A percentile compares a stretch with the other conserved stretches of the same genome.
Evolutionary conservation across 2,113 vertebrate genomes (phyloP).

Genomic region (Terrapene triunguis): DNA sequence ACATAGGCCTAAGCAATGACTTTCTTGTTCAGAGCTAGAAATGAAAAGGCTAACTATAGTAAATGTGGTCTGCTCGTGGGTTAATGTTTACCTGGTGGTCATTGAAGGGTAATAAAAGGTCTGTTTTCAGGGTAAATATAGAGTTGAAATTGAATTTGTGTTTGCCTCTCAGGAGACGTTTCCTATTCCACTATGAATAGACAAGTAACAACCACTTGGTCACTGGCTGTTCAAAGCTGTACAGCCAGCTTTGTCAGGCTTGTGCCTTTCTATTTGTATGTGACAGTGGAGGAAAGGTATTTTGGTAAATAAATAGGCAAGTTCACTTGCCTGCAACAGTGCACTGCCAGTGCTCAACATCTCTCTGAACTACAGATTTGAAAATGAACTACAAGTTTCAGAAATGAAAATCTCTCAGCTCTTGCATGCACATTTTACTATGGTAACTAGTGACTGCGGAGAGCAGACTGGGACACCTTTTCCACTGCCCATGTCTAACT

Average conservation of each 20-base stretch:
- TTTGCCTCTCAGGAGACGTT: neutral
- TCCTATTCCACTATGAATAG: neutral
- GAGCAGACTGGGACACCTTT: neutral
- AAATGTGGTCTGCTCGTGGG: neutral
- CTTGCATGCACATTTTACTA: neutral
- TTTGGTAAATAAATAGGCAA: neutral
- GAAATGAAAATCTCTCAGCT: neutral
- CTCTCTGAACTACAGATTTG: neutral
- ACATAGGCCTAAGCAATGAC: neutral
- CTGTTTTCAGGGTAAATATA: neutral
- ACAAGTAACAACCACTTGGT: neutral
- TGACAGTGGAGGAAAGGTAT: neutral
- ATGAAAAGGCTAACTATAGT: neutral
- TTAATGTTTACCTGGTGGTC: neutral
- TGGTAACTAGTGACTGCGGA: neutral
- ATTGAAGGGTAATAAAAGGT: neutral
- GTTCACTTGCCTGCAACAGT: neutral
- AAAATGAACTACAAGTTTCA: neutral
- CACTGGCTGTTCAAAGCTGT: neutral
- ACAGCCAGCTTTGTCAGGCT: neutral
- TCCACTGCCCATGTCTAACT: neutral
- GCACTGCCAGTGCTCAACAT: neutral
- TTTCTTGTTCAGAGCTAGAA: slow-evolving; percentile 16
- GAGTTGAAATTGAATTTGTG: neutral
- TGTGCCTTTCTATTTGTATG: neutral